Conservation (phyloP, 2,113 vertebrate species). For the Orcinus orca region DNA sequence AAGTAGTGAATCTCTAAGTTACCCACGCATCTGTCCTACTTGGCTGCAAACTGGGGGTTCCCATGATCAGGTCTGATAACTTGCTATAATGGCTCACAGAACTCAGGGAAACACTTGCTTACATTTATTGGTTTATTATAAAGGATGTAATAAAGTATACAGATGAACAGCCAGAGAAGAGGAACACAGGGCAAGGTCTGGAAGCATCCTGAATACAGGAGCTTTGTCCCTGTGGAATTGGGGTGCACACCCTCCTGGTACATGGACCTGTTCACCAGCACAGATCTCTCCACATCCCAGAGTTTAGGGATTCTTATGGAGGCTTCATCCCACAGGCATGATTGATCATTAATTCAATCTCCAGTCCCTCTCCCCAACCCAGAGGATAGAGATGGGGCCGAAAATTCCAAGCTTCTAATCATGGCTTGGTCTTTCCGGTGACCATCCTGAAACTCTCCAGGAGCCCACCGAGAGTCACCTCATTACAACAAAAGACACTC, state of each 20-base stretch:
- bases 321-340: neutral
- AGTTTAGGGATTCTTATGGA: neutral
- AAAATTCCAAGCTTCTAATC: neutral
- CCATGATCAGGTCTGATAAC: neutral
- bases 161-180: neutral
- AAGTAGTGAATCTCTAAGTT: neutral
- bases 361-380: neutral
- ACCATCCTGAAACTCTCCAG: neutral
- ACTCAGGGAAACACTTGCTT: neutral
- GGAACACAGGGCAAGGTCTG: neutral
- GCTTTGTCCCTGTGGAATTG: neutral
- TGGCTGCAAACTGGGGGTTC: neutral
- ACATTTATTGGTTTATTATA: neutral
- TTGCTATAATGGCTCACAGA: neutral
- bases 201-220: neutral
- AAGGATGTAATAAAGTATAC: neutral
- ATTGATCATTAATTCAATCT: neutral
- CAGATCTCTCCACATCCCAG: neutral
- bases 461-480: neutral
- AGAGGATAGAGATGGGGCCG: neutral
- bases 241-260: neutral
- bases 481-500: neutral
- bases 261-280: neutral
- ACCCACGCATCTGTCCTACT: neutral
- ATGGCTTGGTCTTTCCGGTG: neutral